These are phyloP conservation scores for Carduelis carduelis DNA, from an alignment of 2,797 vertebrate species.

Conservation along the genomic window DNA sequence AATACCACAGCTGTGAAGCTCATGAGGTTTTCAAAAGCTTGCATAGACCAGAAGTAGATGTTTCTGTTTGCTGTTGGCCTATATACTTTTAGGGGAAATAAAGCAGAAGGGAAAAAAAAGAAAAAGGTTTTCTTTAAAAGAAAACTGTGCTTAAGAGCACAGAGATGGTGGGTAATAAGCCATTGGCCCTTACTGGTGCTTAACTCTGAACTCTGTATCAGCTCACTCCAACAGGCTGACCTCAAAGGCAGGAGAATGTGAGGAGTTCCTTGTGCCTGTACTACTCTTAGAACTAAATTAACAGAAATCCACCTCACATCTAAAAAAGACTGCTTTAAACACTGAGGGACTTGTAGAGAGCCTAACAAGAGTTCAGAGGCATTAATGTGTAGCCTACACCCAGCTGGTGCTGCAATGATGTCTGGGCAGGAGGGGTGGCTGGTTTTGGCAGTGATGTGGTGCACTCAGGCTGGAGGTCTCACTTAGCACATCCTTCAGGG, in stretches of 20 bases:
- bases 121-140: neutral
- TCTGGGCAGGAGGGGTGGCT: neutral
- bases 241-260: neutral
- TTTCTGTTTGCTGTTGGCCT: neutral
- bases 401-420: neutral
- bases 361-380: neutral
- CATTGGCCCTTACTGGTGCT: neutral
- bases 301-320: neutral
- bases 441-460: accelerated
- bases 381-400: accelerated
- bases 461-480: accelerated
- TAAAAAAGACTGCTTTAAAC: neutral
- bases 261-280: neutral
- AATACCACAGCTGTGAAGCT: neutral
- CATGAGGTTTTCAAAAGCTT: neutral
- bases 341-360: neutral
- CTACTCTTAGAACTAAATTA: neutral
- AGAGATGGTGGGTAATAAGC: neutral
- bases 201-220: neutral
- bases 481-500: accelerated
- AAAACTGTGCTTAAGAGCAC: neutral
- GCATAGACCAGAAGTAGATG: neutral
- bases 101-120: neutral
- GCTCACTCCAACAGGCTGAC: neutral
- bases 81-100: neutral